Conservation (phyloP, 2,888 invertebrate species). For the Diaprepes abbreviatus region DNA sequence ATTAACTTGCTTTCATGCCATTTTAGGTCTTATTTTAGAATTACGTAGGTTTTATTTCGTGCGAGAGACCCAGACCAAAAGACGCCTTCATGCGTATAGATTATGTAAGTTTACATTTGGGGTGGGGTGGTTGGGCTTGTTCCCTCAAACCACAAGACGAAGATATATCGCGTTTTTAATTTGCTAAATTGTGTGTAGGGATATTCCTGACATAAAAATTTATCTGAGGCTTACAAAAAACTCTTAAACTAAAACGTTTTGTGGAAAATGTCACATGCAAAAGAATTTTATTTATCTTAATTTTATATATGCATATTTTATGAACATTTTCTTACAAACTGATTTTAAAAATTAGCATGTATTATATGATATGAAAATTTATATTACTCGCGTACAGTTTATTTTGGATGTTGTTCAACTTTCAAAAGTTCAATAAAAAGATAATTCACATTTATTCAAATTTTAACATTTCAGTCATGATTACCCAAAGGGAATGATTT, state of each 20-base stretch:
- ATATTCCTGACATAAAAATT: constrained; percentile 47
- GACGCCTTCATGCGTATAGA: constrained; percentile 63
- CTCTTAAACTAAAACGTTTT: constrained; percentile 39
- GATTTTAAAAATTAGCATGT: too few relatives aligned
- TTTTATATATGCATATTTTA: constrained; percentile 10
- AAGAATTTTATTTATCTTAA: constrained; percentile 32
- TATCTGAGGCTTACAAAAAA: constrained; percentile 44
- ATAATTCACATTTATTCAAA: too few relatives aligned
- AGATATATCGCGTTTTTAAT: constrained; percentile 59
- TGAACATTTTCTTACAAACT: too few relatives aligned
- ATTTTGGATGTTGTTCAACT: too few relatives aligned
- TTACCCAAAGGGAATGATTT: too few relatives aligned
- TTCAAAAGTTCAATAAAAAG: too few relatives aligned
- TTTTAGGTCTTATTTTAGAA: constrained; percentile 63
- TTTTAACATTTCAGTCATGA: too few relatives aligned
- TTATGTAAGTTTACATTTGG: constrained; percentile 58
- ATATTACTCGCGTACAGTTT: too few relatives aligned
- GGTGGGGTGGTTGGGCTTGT: constrained; percentile 32
- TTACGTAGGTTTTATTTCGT: constrained; percentile 57
- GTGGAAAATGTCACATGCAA: constrained; percentile 33
- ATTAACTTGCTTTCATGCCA: constrained; percentile 66
- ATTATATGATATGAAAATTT: too few relatives aligned
- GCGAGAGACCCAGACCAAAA: constrained; percentile 55
- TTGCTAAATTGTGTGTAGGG: constrained; percentile 48
- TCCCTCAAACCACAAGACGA: constrained; percentile 56